Conservation (phyloP, 2,113 vertebrate genomes). For the Salvelinus sp. region DNA sequence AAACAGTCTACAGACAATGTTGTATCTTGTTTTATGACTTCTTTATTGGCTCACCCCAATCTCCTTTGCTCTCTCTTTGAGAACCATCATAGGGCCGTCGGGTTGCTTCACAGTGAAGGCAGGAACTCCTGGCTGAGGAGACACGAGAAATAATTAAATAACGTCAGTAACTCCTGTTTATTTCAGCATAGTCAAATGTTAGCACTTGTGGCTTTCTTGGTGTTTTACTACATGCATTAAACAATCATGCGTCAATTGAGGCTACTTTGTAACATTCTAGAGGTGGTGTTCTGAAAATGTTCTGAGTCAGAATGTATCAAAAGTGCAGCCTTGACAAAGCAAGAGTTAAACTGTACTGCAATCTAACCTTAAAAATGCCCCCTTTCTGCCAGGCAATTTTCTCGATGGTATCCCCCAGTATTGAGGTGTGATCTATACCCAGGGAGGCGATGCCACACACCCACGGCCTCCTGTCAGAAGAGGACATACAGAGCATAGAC, state of each 20-base stretch:
- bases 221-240: not conserved
- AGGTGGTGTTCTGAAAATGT: not conserved
- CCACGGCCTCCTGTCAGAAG: constrained; percentile 79
- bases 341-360: not conserved
- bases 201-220: not conserved
- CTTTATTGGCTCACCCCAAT: constrained; percentile 63
- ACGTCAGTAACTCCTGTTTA: not conserved
- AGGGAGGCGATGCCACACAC: constrained; percentile 91
- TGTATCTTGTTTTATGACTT: not conserved
- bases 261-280: not conserved
- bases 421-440: constrained; percentile 91
- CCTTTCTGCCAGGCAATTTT: constrained; percentile 98
- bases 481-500: too few species aligned
- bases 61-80: constrained; percentile 79
- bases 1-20: not conserved
- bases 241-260: not conserved
- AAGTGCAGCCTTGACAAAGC: not conserved
- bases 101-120: constrained; percentile 87
- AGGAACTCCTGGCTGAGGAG: constrained; percentile 79
- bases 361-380: constrained; percentile 94
- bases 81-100: constrained; percentile 77
- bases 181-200: not conserved
- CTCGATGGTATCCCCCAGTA: constrained; percentile 91
- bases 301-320: not conserved
- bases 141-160: not conserved